Percentiles rank a stretch among this genome's conserved stretches.
These are phyloP conservation scores for Apoderus coryli DNA, from an alignment of 2,888 invertebrate genomes.

Conservation along the genomic window DNA sequence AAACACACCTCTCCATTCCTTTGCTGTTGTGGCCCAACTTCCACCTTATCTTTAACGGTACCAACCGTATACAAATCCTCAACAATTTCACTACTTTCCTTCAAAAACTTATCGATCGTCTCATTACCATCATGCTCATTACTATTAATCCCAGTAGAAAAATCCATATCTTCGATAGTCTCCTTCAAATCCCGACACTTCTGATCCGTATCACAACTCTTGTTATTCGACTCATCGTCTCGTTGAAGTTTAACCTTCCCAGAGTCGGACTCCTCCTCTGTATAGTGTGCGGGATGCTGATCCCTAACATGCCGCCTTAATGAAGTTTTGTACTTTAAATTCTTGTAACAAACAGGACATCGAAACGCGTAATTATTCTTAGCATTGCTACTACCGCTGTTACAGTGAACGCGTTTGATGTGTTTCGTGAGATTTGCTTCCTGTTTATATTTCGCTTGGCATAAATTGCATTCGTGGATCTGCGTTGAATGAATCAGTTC, in stretches of 20 bases:
- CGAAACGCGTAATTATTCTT: constrained; percentile 11
- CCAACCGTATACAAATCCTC: constrained; percentile 4
- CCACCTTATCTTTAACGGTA: neutral
- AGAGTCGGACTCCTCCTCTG: constrained; percentile 1
- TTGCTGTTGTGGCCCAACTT: constrained; percentile 11
- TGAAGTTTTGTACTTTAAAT: constrained; percentile 28
- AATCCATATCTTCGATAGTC: constrained; percentile 23
- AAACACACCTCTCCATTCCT: constrained; percentile 23
- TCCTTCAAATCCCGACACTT: constrained; percentile 18
- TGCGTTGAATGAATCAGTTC: constrained; percentile 17
- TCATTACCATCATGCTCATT: constrained; percentile 16
- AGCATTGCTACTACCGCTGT: constrained; percentile 9
- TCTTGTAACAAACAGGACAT: constrained; percentile 27
- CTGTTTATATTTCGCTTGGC: constrained; percentile 17
- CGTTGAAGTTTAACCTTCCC: constrained; percentile 6
- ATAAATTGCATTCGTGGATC: constrained; percentile 20
- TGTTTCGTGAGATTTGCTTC: constrained; percentile 20
- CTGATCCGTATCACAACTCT: constrained; percentile 15
- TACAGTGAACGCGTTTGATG: constrained; percentile 16
- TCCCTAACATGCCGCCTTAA: constrained; percentile 26
- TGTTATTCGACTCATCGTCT: constrained; percentile 10
- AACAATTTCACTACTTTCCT: constrained; percentile 15
- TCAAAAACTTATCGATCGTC: constrained; percentile 19
- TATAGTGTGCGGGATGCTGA: constrained; percentile 23
- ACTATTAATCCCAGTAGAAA: constrained; percentile 20